phyloP scores from a whole-genome alignment of 2,113 vertebrate species.

The Apeltes quadracus region DNA sequence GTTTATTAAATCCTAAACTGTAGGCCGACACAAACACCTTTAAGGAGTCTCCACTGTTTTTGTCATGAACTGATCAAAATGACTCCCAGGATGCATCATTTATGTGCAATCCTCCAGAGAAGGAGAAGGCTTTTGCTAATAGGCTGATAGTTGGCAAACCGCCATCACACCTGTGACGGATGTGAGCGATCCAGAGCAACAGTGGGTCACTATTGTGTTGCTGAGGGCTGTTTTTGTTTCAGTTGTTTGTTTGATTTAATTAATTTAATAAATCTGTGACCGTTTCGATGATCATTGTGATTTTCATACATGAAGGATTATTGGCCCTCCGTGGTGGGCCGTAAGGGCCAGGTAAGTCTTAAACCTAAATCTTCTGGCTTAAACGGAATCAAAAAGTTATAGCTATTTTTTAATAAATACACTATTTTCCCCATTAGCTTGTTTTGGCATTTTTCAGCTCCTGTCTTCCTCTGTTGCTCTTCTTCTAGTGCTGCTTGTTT shows the following conservation, averaged over 20 bases:
- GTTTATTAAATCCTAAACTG: background rate
- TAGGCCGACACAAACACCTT: background rate
- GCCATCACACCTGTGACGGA: background rate
- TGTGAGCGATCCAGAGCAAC: background rate
- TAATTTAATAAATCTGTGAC: background rate
- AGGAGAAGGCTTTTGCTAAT: background rate
- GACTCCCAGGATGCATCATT: background rate
- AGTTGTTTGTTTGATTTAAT: background rate
- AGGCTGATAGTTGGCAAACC: background rate
- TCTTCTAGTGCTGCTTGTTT: no score
- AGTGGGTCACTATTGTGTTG: background rate
- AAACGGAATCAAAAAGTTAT: no score
- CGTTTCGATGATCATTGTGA: background rate
- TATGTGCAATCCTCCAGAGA: background rate
- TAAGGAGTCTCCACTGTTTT: background rate
- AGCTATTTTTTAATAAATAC: no score
- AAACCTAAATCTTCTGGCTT: no score
- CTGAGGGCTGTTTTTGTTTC: background rate
- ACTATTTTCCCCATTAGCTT: no score
- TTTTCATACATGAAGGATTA: background rate
- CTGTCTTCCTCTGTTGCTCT: no score
- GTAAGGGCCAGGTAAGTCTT: no score
- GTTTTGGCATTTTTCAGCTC: no score
- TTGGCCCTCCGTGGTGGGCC: no score
- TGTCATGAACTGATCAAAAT: background rate